These are phyloP conservation scores for Geopemphigus sp. DNA, from an alignment of 1,140 invertebrate genomes.

Conservation along the genomic window DNA sequence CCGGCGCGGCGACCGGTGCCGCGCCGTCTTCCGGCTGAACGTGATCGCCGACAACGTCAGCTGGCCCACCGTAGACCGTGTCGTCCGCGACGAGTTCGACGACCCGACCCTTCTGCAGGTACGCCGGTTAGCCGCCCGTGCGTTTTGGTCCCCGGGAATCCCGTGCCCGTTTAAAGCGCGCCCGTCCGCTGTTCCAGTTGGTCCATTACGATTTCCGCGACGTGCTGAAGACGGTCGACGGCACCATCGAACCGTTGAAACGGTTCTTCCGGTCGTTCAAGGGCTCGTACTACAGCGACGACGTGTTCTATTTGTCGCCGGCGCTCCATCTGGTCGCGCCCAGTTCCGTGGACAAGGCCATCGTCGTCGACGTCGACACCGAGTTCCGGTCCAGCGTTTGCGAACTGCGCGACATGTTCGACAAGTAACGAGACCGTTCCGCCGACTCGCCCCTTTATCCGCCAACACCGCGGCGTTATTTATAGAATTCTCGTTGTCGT, in stretches of 20 bases:
- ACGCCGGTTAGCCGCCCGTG: no score
- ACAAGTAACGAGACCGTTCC: constrained; percentile 58
- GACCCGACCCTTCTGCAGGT: no score
- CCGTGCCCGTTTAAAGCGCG: no score
- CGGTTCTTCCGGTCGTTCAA: constrained; percentile 74
- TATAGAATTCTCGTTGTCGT: no score
- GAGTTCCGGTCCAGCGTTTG: constrained; percentile 71
- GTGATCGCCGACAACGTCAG: constrained; percentile 19
- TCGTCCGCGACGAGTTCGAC: not conserved
- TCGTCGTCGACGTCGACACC: constrained; percentile 78
- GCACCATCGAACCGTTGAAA: constrained; percentile 69
- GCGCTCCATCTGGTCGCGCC: constrained; percentile 72
- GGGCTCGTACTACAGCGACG: constrained; percentile 78
- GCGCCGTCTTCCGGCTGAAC: constrained; percentile 9
- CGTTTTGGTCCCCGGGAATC: no score
- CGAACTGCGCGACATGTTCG: constrained; percentile 68
- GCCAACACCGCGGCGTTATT: no score
- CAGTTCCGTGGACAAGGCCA: constrained; percentile 61
- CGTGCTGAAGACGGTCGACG: constrained; percentile 62
- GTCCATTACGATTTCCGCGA: constrained; percentile 65
- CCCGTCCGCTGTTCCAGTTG: no score
- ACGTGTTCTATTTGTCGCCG: constrained; percentile 77
- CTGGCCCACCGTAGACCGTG: constrained; percentile 14
- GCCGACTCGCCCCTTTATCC: no score
- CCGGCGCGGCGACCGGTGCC: constrained; percentile 11